Percentiles rank a stretch among this genome's conserved stretches.
Evolutionary conservation across 1,140 invertebrate species (phyloP).

Genomic region (Anoplophora glabripennis): DNA sequence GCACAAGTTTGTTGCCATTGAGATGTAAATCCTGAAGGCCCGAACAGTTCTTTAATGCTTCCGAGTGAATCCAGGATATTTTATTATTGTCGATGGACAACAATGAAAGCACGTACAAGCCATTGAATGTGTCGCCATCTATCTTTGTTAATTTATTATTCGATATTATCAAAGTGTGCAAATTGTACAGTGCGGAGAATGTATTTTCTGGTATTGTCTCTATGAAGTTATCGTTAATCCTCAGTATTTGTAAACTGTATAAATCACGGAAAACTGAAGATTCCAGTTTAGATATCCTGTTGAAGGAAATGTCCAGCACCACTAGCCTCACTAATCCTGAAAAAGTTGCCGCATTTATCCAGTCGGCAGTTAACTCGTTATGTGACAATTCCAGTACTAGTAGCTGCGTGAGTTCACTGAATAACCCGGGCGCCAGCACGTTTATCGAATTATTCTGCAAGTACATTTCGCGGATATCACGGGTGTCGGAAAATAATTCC

Average conservation of each 20-base stretch:
- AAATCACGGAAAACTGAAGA: conserved; percentile 76
- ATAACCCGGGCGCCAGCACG: conserved; percentile 80
- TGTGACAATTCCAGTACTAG: conserved; percentile 78
- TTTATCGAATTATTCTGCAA: conserved; percentile 84
- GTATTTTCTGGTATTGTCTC: conserved; percentile 78
- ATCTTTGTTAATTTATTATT: conserved; percentile 80
- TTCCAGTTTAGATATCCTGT: conserved; percentile 76
- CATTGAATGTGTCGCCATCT: conserved; percentile 73
- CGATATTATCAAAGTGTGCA: conserved; percentile 82
- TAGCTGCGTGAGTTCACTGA: conserved; percentile 76
- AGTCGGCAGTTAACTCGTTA: conserved; percentile 82
- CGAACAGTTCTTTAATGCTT: conserved; percentile 79
- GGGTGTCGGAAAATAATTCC: conserved; percentile 76
- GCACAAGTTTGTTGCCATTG: conserved; percentile 79
- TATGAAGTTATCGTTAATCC: conserved; percentile 79
- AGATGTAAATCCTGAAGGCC: conserved; percentile 84
- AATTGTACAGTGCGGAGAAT: conserved; percentile 74
- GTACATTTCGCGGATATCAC: conserved; percentile 78
- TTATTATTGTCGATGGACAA: conserved; percentile 83
- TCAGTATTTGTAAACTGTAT: conserved; percentile 75
- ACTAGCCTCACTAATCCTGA: conserved; percentile 75
- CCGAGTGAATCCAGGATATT: conserved; percentile 71
- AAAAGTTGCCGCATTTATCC: conserved; percentile 85
- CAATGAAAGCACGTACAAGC: conserved; percentile 71
- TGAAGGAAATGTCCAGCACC: conserved; percentile 77